Base-by-base conservation (phyloP, 1,140 invertebrate species). In the Radopholus similis region DNA sequence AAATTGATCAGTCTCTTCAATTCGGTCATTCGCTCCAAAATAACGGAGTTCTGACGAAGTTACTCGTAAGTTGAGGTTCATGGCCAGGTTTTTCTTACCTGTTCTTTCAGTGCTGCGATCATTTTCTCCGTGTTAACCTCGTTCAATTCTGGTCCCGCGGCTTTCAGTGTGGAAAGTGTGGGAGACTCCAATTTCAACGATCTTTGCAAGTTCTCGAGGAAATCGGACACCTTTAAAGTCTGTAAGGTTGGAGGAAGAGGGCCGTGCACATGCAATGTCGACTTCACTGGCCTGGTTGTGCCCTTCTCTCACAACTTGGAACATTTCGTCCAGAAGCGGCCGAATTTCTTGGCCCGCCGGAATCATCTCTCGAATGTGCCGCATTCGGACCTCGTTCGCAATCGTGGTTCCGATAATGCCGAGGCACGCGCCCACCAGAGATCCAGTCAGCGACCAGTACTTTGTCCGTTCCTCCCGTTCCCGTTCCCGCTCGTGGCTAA, bases 401-500 rank as follows among this genome's bases (percentile, higher is more conserved):
- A 89, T 83, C 3, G 88, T 86, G 4, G 87, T 88, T 32, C 88
- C 88, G 4, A 87, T 77, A 68, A 89, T 87, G 21, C 89, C 89
- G 5, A 89, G 84, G 0, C 87, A 80, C 32, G 89, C 88, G 21
- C 89, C 89, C 44, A 88, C 80, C 71, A 89, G 83, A 4, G 89
- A 90, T 15, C 88, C 89, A 23, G 89, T 87, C 51, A 90, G 86
- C 57, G 88, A 89, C 88, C 89, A 89, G 76, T 90, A 90, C 81
- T 90, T 90, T 62, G 89, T 90, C 71, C 87, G 85, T 78, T 90
- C 88, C 13, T 88, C 88, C 77, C 89, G 87, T 2, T 88, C 87
- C 47, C 89, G 79, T 80, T 90, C 89, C 67, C 88, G 86, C 75
- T 90, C 89, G 75, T 90, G 89, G 64, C 88, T 88, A 15, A 89